phyloP scores from a whole-genome alignment of 2,888 invertebrate species.

The Lampropteryx suffumata region DNA sequence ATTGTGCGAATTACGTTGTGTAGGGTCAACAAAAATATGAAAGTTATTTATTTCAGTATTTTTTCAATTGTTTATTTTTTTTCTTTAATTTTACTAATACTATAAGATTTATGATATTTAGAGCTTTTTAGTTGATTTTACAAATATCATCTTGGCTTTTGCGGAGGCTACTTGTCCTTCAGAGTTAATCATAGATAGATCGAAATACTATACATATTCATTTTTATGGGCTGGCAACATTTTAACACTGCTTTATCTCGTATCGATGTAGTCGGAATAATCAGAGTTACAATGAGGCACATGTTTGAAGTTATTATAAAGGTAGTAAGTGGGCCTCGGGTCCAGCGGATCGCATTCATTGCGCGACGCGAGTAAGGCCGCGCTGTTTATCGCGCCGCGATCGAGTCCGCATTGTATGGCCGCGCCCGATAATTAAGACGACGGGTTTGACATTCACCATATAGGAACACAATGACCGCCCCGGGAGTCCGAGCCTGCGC shows the following conservation, averaged over 20 bases:
- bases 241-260: constrained; percentile 64
- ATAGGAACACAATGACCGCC: constrained; percentile 82
- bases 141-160: no score
- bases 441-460: constrained; percentile 83
- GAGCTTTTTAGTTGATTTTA: background rate
- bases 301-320: constrained; percentile 78
- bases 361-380: constrained; percentile 28
- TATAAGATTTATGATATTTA: no score
- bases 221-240: constrained; percentile 35
- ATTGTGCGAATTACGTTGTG: no score
- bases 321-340: constrained; percentile 62
- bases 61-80: no score
- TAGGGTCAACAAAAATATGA: no score
- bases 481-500: constrained; percentile 66
- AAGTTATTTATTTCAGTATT: no score
- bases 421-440: constrained; percentile 82
- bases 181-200: constrained; percentile 26
- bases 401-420: constrained; percentile 80
- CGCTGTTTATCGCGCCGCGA: constrained; percentile 77
- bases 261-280: constrained; percentile 78
- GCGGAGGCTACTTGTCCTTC: background rate
- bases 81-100: no score
- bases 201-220: background rate
- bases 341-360: constrained; percentile 67
- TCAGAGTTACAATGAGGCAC: constrained; percentile 77